A percentile compares a stretch with the other conserved stretches of the same genome.
These are phyloP conservation scores for Acanthoscelides obtectus DNA, from an alignment of 2,888 invertebrate genomes.

Conservation along the genomic window DNA sequence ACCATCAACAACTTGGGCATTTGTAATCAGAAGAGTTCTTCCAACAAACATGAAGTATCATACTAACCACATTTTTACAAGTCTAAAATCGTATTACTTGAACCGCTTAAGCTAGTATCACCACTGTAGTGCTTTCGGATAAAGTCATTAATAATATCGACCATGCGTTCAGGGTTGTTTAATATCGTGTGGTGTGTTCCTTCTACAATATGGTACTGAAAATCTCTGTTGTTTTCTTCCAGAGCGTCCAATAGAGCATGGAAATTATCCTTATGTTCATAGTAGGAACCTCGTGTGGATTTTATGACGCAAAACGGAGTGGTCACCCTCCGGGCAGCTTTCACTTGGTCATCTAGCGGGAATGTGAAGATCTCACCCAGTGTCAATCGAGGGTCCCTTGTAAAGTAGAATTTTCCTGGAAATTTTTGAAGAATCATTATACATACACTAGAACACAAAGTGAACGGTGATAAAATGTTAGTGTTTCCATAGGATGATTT, in stretches of 20 bases:
- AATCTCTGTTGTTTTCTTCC: neutral
- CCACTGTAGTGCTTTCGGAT: neutral
- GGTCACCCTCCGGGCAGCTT: neutral
- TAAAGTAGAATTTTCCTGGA: neutral
- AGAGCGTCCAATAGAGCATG: neutral
- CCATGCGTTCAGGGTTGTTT: neutral
- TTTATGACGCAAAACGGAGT: neutral
- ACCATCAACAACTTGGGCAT: no score
- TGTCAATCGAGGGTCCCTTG: neutral
- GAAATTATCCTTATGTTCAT: neutral
- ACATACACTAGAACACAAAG: no score
- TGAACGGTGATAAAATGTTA: no score
- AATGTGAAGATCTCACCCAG: neutral
- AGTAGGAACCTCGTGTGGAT: neutral
- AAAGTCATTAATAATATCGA: neutral
- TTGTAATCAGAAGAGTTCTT: no score
- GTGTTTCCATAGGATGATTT: no score
- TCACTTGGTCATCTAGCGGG: neutral
- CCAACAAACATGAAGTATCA: no score
- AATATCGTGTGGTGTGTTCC: neutral
- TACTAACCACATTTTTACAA: no score
- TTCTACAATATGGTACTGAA: neutral
- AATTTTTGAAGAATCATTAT: neutral
- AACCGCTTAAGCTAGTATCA: neutral
- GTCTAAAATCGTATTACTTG: neutral